Conservation (phyloP, 2,113 vertebrate genomes). For the Clupea harengus region DNA sequence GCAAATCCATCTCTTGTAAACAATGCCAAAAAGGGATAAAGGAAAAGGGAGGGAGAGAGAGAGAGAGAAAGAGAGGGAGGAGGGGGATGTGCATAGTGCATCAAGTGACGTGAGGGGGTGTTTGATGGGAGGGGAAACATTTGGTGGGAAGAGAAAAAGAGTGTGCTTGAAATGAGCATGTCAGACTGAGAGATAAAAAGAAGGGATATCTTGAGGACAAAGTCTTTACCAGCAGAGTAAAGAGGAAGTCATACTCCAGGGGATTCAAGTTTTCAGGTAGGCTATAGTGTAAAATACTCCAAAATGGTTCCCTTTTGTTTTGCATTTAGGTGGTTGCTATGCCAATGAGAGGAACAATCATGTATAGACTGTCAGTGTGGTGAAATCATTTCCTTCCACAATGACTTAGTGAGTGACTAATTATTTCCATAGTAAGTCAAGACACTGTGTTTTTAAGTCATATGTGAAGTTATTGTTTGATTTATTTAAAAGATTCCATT, state of each 20-base stretch:
- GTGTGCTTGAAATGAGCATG: conserved; percentile 42
- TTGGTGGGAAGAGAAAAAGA: conserved; percentile 51
- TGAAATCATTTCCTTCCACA: neutral
- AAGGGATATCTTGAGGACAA: conserved; percentile 16
- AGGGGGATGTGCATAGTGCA: conserved; percentile 15
- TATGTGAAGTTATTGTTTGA: too few relatives aligned
- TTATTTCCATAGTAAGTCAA: neutral
- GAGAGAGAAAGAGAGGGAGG: neutral
- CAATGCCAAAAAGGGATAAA: conserved; percentile 18
- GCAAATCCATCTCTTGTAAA: neutral
- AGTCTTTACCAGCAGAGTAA: neutral
- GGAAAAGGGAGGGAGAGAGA: conserved; percentile 29
- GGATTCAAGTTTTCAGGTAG: conserved; percentile 53
- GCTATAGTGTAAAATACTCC: neutral
- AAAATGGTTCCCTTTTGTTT: conserved; percentile 24
- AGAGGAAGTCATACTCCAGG: neutral
- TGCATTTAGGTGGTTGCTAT: conserved; percentile 5
- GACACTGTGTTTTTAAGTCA: neutral
- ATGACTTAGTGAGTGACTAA: neutral
- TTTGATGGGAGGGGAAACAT: conserved; percentile 58
- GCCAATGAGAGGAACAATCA: neutral
- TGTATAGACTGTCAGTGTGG: neutral
- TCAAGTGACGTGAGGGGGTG: conserved; percentile 47
- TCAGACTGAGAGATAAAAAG: conserved; percentile 24
- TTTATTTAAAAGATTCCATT: neutral